Evolutionary conservation across 1,140 invertebrate genomes (phyloP), one percentile per base, ranked within the genome.

Genomic region (Brachionus calyciflorus): DNA sequence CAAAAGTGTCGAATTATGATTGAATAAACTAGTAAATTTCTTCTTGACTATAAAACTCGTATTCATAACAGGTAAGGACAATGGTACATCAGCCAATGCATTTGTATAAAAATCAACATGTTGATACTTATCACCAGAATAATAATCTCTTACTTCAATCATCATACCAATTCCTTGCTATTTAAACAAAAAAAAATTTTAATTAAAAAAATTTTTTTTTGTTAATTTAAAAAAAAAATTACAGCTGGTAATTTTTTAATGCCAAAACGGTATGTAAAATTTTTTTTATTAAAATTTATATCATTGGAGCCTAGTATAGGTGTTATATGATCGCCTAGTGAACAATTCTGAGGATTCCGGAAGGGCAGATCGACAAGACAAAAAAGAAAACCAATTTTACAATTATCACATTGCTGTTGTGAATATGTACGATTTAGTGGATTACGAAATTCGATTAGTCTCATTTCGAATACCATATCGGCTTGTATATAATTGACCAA

Each of bases 331-430:
- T 77, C 76, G 28, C 76, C 76, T n/a, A 63, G 46, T 21, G 76
- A 55, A 53, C 76, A 77, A 77, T 77, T 77, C 21, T 77, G 76
- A 6, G 53, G 53, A 63, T 60, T 60, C n/a, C 49, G 53, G 12
- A 77, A 77, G 0, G 76, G 76, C 9, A 77, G 30, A 26, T 63
- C 53, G 12, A 77, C 76, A 14, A 77, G 33, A 65, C 76, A 77
- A 26, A 77, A 68, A 12, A 77, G 51, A 24, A 77, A 77, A 0
- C 49, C 76, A 14, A 51, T 77, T 24, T 63, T n/a, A 63, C 76
- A 77, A 33, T 60, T 44, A 7, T 28, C 46, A 24, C 69, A 73
- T 24, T 24, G 17, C 14, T 73, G 28, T 24, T 73, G 49, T n/a
- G 69, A 51, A 19, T 73, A 73, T 19, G 69, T 73, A 7, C 30